A percentile compares a stretch with the other conserved stretches of the same genome.
Conservation (phyloP, 2,888 invertebrate species). For the Plusia festucae region DNA sequence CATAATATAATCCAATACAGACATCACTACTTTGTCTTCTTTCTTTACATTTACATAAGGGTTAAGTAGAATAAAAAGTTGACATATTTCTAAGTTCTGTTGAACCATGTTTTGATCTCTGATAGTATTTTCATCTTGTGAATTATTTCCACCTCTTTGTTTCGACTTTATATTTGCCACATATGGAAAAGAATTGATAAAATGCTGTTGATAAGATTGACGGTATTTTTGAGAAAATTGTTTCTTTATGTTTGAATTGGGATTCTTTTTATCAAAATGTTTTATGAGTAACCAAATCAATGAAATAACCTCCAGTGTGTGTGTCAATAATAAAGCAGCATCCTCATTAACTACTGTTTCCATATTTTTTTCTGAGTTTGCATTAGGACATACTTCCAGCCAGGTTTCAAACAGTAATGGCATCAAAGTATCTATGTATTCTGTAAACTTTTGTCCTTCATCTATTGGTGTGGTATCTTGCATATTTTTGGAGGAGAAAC, state of each 20-base stretch:
- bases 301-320: conserved; percentile 90
- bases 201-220: conserved; percentile 86
- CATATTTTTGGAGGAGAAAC: conserved; percentile 80
- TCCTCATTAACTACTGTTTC: conserved; percentile 90
- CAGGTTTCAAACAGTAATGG: conserved; percentile 95
- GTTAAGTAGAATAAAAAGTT: conserved; percentile 85
- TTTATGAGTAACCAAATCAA: conserved; percentile 87
- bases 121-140: conserved; percentile 71
- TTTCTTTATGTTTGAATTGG: conserved; percentile 79
- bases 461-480: conserved; percentile 74
- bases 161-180: conserved; percentile 80
- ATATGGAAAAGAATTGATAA: conserved; percentile 90
- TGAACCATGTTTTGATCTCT: conserved; percentile 77
- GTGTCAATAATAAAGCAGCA: conserved; percentile 90
- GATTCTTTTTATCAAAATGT: conserved; percentile 73
- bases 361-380: conserved; percentile 74
- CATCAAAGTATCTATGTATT: conserved; percentile 91
- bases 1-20: conserved; percentile 86
- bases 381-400: conserved; percentile 92
- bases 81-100: conserved; percentile 80
- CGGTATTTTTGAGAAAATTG: conserved; percentile 88
- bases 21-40: conserved; percentile 73
- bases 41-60: conserved; percentile 77
- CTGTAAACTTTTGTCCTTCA: conserved; percentile 87
- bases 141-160: conserved; percentile 61